Conservation (phyloP, 2,797 vertebrate species). For the Vultur gryphus region DNA sequence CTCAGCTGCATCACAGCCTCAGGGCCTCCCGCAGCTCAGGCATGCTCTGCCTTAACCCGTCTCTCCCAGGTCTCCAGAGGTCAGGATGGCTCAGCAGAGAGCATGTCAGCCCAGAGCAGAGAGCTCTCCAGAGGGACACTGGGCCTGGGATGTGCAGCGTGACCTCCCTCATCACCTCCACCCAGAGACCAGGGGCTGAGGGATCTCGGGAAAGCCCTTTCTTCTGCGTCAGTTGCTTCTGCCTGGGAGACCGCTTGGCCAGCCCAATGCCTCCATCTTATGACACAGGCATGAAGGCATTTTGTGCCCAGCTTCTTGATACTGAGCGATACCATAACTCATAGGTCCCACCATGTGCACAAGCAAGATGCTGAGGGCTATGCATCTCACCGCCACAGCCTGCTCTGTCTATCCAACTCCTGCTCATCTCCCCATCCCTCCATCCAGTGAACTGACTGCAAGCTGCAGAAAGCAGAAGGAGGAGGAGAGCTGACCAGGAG, state of each 20-base stretch:
- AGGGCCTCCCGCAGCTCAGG: background rate
- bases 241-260: background rate
- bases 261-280: background rate
- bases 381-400: background rate
- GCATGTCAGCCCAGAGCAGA: background rate
- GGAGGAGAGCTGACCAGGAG: background rate
- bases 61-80: background rate
- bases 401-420: background rate
- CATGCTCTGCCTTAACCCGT: background rate
- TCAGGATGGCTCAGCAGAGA: background rate
- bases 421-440: background rate
- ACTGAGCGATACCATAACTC: accelerated
- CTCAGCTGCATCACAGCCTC: background rate
- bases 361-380: background rate
- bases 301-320: background rate
- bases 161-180: background rate
- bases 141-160: background rate
- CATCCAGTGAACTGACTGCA: background rate
- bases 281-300: background rate
- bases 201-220: background rate
- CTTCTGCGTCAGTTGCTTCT: background rate
- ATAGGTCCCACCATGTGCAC: background rate
- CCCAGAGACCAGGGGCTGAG: background rate
- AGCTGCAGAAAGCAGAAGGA: background rate
- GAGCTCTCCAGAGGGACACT: background rate